Conservation (phyloP, 2,113 vertebrate species). For the Neotoma lepida region DNA sequence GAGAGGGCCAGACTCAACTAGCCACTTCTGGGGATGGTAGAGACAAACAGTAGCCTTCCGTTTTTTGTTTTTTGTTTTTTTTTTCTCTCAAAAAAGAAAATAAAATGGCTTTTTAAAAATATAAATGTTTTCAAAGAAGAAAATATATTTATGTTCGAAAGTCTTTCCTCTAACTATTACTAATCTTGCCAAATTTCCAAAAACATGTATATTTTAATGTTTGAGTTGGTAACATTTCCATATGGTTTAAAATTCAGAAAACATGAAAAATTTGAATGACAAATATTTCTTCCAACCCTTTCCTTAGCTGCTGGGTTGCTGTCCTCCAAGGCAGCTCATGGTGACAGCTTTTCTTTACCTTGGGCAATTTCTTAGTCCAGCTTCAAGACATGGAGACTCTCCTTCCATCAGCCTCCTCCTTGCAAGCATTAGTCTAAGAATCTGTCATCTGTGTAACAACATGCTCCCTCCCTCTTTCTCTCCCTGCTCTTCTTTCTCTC, state of each 20-base stretch:
- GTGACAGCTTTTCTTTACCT: neutral
- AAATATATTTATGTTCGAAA: neutral
- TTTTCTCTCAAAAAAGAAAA: neutral
- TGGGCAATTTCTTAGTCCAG: neutral
- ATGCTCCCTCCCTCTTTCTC: neutral
- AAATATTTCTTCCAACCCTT: neutral
- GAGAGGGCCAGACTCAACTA: neutral
- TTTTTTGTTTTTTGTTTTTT: neutral
- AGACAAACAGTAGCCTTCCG: neutral
- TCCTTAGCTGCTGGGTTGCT: neutral
- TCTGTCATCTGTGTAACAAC: neutral
- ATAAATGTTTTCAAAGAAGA: neutral
- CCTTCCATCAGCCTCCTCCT: too few relatives aligned
- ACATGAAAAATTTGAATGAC: neutral
- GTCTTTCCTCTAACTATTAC: neutral
- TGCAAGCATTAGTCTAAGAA: neutral
- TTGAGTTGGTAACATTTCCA: conserved; percentile 2
- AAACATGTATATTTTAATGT: neutral
- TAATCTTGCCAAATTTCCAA: neutral
- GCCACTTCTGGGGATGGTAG: neutral
- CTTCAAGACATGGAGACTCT: neutral
- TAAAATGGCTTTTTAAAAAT: neutral
- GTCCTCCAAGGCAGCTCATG: neutral
- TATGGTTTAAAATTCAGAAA: neutral
- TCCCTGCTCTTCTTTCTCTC: neutral